Evolutionary conservation across 2,113 vertebrate genomes (phyloP).

Genomic region (Deroptyus accipitrinus): DNA sequence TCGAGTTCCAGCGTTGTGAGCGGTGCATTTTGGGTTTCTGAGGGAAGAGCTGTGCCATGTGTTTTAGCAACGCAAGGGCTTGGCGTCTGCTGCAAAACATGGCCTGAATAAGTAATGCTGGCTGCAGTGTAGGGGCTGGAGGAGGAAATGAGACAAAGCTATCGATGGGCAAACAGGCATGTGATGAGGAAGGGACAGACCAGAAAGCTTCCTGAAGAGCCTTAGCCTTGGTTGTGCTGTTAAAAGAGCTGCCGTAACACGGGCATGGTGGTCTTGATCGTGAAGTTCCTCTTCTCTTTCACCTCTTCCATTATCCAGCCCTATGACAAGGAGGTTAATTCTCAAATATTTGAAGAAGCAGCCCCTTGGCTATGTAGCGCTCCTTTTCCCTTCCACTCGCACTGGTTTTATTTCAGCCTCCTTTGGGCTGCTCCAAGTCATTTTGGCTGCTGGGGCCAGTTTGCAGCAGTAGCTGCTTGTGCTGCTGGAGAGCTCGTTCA

Average conservation of each 20-base stretch:
- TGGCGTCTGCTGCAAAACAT: not conserved
- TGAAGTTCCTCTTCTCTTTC: not conserved
- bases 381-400: not conserved
- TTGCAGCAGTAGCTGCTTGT: not conserved
- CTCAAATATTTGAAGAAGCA: not conserved
- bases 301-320: not conserved
- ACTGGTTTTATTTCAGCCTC: not conserved
- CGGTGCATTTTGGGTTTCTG: not conserved
- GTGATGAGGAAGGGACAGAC: not conserved
- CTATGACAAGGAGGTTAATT: not conserved
- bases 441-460: not conserved
- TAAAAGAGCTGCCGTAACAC: not conserved
- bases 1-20: not conserved
- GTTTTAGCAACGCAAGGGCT: not conserved
- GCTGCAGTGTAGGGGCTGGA: not conserved
- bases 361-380: accelerated
- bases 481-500: not conserved
- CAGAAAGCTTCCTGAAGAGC: not conserved
- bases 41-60: not conserved
- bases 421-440: not conserved
- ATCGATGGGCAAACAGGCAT: not conserved
- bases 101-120: not conserved
- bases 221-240: not conserved
- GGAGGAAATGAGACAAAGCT: not conserved
- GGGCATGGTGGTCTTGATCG: not conserved